Evolutionary conservation across 2,797 vertebrate genomes (phyloP).

Genomic region (Acrossocheilus wenchowensis): DNA sequence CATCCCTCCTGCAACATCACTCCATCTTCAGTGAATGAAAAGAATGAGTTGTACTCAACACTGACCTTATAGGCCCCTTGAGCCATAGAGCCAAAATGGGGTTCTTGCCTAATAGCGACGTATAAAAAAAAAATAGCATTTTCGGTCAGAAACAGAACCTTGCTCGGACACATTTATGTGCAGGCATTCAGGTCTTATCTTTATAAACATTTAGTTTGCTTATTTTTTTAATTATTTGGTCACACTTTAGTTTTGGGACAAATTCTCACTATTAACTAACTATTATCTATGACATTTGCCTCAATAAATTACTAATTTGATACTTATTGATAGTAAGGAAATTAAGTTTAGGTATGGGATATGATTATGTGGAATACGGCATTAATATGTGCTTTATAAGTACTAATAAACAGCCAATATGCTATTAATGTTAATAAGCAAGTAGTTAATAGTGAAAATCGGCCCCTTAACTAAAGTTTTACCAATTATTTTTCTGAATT

Average conservation of each 20-base stretch:
- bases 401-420: not conserved
- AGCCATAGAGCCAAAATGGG: not conserved
- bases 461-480: not conserved
- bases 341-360: not conserved
- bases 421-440: not conserved
- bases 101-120: not conserved
- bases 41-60: conserved; percentile 33
- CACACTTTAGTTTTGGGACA: not conserved
- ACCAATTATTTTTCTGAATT: not conserved
- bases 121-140: conserved; percentile 23
- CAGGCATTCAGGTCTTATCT: not conserved
- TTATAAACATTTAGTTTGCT: not conserved
- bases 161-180: not conserved
- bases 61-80: conserved; percentile 36
- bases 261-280: not conserved
- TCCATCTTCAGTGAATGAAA: conserved; percentile 30
- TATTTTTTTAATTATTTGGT: not conserved
- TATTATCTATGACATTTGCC: not conserved
- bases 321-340: not conserved
- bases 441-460: not conserved
- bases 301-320: not conserved
- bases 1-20: not conserved
- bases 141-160: not conserved
- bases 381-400: not conserved
- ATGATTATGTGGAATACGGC: not conserved